Evolutionary conservation across 37 sponge, comb jelly and placozoan genomes (phyloP).

Genomic region (Beroe ovata): DNA sequence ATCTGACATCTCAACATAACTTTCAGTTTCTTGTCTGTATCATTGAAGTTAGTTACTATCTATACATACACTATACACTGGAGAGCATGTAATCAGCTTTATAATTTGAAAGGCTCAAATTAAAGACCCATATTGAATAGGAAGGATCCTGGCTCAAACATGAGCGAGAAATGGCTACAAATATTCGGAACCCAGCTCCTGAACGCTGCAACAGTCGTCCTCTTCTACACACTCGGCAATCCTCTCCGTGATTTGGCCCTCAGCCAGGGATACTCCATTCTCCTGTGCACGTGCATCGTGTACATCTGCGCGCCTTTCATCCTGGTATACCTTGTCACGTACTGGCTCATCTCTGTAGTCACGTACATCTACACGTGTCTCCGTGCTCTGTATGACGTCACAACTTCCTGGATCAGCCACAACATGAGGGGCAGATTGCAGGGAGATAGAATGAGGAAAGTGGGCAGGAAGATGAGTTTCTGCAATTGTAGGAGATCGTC

Average conservation of each 20-base stretch:
- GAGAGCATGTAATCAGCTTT: too few relatives aligned
- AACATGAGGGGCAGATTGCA: too few relatives aligned
- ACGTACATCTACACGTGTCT: not conserved
- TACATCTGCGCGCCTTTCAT: slow-evolving; percentile 25
- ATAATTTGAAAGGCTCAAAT: too few relatives aligned
- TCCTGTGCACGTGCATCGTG: not conserved
- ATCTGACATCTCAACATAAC: too few relatives aligned
- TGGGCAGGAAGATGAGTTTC: not conserved
- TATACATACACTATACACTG: too few relatives aligned
- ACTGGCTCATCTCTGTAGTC: slow-evolving; percentile 23
- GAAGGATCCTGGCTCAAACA: too few relatives aligned
- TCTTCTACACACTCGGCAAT: not conserved
- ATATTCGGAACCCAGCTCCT: not conserved
- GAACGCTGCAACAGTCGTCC: not conserved
- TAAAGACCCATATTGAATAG: too few relatives aligned
- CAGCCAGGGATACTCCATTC: slow-evolving; percentile 24
- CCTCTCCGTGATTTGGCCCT: not conserved
- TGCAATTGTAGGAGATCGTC: too few relatives aligned
- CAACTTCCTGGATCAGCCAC: too few relatives aligned
- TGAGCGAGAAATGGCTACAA: too few relatives aligned
- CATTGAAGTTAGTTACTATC: too few relatives aligned
- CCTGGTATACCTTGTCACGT: not conserved
- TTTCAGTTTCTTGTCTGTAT: too few relatives aligned
- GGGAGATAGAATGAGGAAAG: not conserved
- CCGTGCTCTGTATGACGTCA: not conserved